Evolutionary conservation across 2,113 vertebrate genomes (phyloP).

Genomic region (Percopsis transmontana): DNA sequence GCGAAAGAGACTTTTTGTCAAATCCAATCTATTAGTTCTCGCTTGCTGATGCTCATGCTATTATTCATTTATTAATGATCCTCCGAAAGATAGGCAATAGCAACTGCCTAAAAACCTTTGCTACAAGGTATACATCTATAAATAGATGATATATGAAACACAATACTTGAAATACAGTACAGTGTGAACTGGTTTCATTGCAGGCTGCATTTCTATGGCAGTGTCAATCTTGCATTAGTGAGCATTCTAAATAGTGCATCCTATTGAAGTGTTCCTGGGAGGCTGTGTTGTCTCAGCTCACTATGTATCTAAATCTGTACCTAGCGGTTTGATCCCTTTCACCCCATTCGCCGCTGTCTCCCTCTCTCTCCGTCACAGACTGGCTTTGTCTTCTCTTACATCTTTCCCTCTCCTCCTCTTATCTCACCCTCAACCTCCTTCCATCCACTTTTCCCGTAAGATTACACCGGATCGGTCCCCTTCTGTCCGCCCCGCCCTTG

Average conservation of each 20-base stretch:
- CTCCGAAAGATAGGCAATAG: no score
- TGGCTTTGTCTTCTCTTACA: slow-evolving; percentile 41
- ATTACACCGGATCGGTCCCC: slow-evolving; percentile 50
- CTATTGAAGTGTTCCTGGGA: slow-evolving; percentile 51
- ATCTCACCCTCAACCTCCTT: slow-evolving; percentile 41
- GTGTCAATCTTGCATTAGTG: slow-evolving; percentile 36
- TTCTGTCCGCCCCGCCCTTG: slow-evolving; percentile 26
- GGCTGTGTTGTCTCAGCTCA: slow-evolving; percentile 32
- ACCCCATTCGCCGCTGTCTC: background rate
- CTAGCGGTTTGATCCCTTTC: slow-evolving; percentile 49
- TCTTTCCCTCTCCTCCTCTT: slow-evolving; percentile 17
- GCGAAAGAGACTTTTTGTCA: no score
- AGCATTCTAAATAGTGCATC: slow-evolving; percentile 37
- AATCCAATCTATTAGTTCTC: no score
- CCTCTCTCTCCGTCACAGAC: slow-evolving; percentile 8
- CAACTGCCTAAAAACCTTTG: no score
- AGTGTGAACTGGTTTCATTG: no score
- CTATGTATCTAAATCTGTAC: slow-evolving; percentile 33
- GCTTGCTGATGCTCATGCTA: no score
- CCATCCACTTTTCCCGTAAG: slow-evolving; percentile 45
- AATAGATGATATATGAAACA: no score
- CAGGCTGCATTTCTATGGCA: slow-evolving; percentile 31
- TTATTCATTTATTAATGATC: no score
- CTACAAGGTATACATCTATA: no score
- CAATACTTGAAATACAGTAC: no score